Percentiles rank a stretch among this genome's conserved stretches.
Conservation (phyloP, 1,140 invertebrate genomes). For the Lordiphosa stackelbergi region DNA sequence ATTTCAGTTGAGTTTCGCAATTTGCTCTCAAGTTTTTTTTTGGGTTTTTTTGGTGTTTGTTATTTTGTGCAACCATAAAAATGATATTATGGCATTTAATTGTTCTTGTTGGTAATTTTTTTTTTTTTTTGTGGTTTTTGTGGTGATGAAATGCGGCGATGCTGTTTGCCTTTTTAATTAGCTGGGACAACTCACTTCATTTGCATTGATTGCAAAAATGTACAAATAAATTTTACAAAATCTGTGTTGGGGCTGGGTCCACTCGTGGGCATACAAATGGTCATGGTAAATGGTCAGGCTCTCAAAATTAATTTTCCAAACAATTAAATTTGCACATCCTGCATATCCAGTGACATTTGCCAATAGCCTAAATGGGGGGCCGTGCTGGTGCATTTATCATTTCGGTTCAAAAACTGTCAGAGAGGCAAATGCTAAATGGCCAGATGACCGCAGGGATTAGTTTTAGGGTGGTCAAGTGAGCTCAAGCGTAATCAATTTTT, state of each 20-base stretch:
- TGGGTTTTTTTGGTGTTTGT: constrained; percentile 8
- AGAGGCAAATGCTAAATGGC: no score
- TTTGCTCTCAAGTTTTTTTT: constrained; percentile 38
- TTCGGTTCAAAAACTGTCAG: no score
- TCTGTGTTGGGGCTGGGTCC: no score
- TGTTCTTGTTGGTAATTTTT: constrained; percentile 13
- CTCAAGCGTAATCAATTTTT: no score
- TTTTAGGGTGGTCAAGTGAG: no score
- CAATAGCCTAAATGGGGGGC: constrained; percentile 44
- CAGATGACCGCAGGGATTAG: no score
- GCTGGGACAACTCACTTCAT: constrained; percentile 21
- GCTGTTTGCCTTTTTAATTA: constrained; percentile 37
- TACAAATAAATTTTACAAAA: no score
- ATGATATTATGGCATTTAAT: constrained; percentile 10
- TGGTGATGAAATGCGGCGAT: constrained; percentile 4
- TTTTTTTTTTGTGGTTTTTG: not conserved
- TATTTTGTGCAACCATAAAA: constrained; percentile 1
- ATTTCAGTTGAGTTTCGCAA: constrained; percentile 28
- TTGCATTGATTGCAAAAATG: constrained; percentile 31
- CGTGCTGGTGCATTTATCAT: no score
- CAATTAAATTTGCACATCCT: constrained; percentile 40
- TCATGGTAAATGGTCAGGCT: constrained; percentile 1
- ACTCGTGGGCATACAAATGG: no score
- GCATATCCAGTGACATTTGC: constrained; percentile 40
- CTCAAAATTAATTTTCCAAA: constrained; percentile 64